phyloP scores from a whole-genome alignment of 1,140 invertebrate genomes.

The Drosophila bipectinata region DNA sequence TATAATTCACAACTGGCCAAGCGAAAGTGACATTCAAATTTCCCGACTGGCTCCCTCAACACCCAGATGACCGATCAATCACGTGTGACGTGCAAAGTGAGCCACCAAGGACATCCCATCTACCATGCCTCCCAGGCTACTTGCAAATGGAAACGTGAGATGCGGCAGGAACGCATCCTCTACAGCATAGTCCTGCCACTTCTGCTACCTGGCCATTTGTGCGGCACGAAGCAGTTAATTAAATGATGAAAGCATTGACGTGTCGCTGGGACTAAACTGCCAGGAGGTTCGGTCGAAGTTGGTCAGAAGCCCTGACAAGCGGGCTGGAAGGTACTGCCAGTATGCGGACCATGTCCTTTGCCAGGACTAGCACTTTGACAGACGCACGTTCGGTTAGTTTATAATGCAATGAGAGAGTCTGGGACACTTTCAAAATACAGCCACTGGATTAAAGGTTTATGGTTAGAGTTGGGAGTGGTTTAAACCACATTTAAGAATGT shows the following conservation, averaged over 20 bases:
- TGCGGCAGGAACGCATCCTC: conserved; percentile 24
- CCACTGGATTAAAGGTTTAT: not conserved
- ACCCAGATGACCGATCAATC: conserved; percentile 57
- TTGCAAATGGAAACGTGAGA: conserved; percentile 42
- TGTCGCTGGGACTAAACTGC: conserved; percentile 53
- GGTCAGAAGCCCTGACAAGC: conserved; percentile 24
- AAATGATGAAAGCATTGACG: conserved; percentile 82
- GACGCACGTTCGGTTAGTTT: conserved; percentile 39
- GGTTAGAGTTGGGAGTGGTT: not conserved
- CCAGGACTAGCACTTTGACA: conserved; percentile 13
- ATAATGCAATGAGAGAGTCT: conserved; percentile 31
- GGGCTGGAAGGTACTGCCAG: not conserved
- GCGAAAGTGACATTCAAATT: conserved; percentile 66
- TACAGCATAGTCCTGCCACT: conserved; percentile 1
- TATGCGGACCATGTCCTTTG: not conserved
- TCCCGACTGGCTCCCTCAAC: conserved; percentile 34
- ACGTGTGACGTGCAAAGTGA: conserved; percentile 61
- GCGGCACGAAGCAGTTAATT: conserved; percentile 74
- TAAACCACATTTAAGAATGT: not conserved
- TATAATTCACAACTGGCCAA: conserved; percentile 30
- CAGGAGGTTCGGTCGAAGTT: conserved; percentile 16
- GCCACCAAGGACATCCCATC: conserved; percentile 26
- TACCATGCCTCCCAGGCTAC: conserved; percentile 24
- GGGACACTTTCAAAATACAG: not conserved
- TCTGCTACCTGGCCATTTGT: conserved; percentile 25